phyloP scores from a whole-genome alignment of 1,140 invertebrate species.

The Aricia agestis region DNA sequence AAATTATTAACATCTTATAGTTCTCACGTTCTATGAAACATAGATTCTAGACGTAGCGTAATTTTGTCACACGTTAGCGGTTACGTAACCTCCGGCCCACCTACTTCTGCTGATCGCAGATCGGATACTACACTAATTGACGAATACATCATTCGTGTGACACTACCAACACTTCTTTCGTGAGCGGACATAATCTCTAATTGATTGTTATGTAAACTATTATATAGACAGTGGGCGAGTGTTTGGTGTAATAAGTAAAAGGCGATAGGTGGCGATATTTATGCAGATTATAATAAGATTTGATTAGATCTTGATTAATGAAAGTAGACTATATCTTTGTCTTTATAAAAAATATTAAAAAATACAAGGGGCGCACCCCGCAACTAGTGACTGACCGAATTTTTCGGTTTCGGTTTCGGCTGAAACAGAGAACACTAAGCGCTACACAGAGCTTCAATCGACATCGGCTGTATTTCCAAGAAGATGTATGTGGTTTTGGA shows the following conservation, averaged over 20 bases:
- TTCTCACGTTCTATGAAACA: background rate
- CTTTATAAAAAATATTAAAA: too few relatives aligned
- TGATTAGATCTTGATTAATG: too few relatives aligned
- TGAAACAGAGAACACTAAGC: too few relatives aligned
- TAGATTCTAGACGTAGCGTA: background rate
- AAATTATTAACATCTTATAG: too few relatives aligned
- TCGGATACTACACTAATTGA: slow-evolving; percentile 8
- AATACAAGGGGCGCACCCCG: too few relatives aligned
- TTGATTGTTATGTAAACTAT: slow-evolving; percentile 8
- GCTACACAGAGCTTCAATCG: too few relatives aligned
- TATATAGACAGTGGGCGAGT: background rate
- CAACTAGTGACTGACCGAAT: too few relatives aligned
- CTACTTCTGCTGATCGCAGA: slow-evolving; percentile 6
- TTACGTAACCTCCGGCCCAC: background rate
- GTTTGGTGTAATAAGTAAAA: slow-evolving; percentile 1
- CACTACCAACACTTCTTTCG: background rate
- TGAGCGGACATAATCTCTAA: slow-evolving; percentile 8
- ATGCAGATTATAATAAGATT: too few relatives aligned
- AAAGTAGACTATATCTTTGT: too few relatives aligned
- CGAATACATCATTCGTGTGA: slow-evolving; percentile 10
- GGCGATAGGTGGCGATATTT: background rate
- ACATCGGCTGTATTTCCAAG: too few relatives aligned
- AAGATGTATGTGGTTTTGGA: too few relatives aligned
- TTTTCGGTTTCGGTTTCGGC: too few relatives aligned
- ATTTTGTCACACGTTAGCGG: background rate